Conservation (phyloP, 2,113 vertebrate species). For the Hystrix brachyura region DNA sequence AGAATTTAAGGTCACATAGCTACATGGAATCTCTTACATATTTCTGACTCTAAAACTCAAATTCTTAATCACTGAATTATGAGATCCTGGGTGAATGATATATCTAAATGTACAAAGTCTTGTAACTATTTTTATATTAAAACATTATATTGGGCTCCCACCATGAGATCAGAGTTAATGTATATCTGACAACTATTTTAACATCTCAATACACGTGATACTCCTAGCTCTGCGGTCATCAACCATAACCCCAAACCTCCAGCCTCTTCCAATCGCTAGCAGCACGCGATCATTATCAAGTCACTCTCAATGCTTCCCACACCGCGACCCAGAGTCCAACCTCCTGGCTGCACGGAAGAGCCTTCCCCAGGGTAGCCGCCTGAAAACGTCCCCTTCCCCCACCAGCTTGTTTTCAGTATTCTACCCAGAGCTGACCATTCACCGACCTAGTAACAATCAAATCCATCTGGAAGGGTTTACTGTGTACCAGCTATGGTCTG, state of each 20-base stretch:
- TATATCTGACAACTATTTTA: not conserved
- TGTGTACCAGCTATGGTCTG: not conserved
- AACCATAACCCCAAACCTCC: not conserved
- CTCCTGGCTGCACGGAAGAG: not conserved
- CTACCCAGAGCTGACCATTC: not conserved
- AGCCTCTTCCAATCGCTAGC: not conserved
- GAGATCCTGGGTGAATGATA: not conserved
- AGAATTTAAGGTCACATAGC: slow-evolving; percentile 6
- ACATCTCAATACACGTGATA: not conserved
- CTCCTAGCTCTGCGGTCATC: not conserved
- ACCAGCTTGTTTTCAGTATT: not conserved
- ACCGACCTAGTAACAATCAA: not conserved
- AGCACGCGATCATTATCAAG: not conserved
- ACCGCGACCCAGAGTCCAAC: not conserved
- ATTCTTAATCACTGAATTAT: not conserved
- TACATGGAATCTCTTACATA: not conserved
- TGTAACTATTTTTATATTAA: not conserved
- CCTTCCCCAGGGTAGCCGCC: no score
- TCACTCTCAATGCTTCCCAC: not conserved
- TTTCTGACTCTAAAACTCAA: not conserved
- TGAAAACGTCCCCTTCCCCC: not conserved
- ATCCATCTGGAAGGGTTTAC: not conserved
- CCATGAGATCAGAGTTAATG: not conserved
- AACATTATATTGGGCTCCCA: not conserved
- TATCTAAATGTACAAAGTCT: not conserved